These are phyloP conservation scores for Mobula hypostoma DNA, from an alignment of 2,113 vertebrate species.

Conservation along the genomic window DNA sequence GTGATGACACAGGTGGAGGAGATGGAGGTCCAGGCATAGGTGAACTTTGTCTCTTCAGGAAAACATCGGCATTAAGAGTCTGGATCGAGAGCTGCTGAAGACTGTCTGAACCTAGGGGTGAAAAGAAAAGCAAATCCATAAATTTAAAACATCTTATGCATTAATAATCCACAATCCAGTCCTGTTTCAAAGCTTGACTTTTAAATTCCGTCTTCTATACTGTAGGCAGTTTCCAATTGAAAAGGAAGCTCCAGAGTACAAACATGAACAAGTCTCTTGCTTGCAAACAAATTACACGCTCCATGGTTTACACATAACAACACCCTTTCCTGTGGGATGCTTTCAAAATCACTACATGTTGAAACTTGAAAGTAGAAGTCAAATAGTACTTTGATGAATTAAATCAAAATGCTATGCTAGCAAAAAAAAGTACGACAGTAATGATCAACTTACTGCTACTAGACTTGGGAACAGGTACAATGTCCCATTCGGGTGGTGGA, in stretches of 20 bases:
- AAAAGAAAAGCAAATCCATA: background rate
- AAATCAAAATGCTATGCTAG: background rate
- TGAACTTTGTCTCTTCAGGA: constrained; percentile 79
- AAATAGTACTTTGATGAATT: background rate
- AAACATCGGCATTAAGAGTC: constrained; percentile 87
- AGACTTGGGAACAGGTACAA: constrained; percentile 70
- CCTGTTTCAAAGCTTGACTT: background rate
- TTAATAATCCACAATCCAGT: background rate
- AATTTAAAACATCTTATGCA: background rate
- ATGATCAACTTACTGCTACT: constrained; percentile 70
- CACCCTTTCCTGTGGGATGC: background rate
- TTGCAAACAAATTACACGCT: background rate
- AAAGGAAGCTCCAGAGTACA: background rate
- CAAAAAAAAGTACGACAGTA: constrained; percentile 42
- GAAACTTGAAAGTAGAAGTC: background rate
- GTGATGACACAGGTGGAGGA: constrained; percentile 65
- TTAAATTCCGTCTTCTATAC: background rate
- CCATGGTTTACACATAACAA: background rate
- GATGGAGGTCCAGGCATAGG: constrained; percentile 68
- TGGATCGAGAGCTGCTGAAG: constrained; percentile 93
- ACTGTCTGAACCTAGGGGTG: constrained; percentile 71
- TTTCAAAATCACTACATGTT: background rate
- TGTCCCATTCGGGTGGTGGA: constrained; percentile 87
- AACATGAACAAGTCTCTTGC: background rate
- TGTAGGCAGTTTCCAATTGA: background rate